Conservation (phyloP, 2,113 vertebrate genomes). For the Chaetops frenatus region DNA sequence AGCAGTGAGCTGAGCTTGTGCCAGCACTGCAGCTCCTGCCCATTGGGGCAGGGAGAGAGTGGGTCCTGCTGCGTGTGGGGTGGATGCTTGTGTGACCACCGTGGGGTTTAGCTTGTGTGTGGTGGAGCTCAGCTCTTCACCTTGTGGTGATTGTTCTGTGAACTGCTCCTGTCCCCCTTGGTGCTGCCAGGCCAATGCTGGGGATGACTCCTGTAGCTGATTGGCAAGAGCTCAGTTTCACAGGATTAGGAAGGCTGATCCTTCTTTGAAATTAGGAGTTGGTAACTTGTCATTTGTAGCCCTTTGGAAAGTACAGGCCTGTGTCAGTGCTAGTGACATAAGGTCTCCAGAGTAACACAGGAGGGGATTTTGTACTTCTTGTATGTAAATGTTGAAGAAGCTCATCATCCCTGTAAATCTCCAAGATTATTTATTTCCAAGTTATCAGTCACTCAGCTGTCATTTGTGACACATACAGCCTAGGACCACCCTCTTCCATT, state of each 20-base stretch:
- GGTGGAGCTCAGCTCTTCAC: neutral
- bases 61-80: neutral
- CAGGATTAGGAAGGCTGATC: neutral
- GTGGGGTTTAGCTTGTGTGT: neutral
- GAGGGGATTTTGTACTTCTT: neutral
- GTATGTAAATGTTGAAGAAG: neutral
- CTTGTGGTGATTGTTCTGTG: accelerated
- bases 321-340: neutral
- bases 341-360: neutral
- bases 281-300: neutral
- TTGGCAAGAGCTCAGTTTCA: neutral
- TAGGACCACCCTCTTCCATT: neutral
- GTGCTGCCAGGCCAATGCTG: neutral
- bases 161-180: neutral
- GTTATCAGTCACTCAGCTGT: neutral
- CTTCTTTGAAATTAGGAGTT: neutral
- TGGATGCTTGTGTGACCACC: neutral
- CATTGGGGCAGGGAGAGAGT: neutral
- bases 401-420: neutral
- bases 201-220: neutral
- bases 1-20: accelerated
- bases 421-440: neutral
- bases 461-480: neutral
- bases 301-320: neutral
- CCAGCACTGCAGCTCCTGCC: neutral